Percentiles rank a stretch among this genome's conserved stretches.
Conservation (phyloP, 2,113 vertebrate genomes). For the Monarcha castaneiventris region DNA sequence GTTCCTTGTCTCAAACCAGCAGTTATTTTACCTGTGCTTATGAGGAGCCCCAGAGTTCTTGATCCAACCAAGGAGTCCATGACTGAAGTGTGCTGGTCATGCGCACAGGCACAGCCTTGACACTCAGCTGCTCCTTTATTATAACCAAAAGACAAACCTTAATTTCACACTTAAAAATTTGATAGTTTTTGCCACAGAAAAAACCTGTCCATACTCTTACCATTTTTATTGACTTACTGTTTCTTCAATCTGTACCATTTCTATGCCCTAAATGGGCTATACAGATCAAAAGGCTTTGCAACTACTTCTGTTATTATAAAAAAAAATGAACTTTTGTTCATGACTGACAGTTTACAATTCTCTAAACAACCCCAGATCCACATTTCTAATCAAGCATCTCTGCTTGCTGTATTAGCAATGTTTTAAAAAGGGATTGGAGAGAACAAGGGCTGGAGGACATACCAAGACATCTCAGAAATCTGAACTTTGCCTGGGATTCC, state of each 20-base stretch:
- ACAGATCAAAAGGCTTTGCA: neutral
- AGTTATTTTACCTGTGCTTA: neutral
- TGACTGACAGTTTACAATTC: neutral
- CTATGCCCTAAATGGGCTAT: neutral
- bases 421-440: neutral
- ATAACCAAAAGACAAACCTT: neutral
- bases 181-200: neutral
- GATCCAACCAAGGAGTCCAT: neutral
- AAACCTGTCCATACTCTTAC: neutral
- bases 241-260: neutral
- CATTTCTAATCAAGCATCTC: neutral
- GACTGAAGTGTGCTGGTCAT: neutral
- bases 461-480: neutral
- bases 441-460: neutral
- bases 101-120: neutral
- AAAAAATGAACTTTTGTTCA: neutral
- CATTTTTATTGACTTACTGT: neutral
- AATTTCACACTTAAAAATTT: neutral
- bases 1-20: neutral
- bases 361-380: neutral
- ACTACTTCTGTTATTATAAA: neutral
- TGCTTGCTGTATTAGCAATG: neutral
- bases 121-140: neutral
- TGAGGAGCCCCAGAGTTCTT: neutral
- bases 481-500: neutral